Conservation (phyloP, 2,113 vertebrate genomes). For the Gallinago undulata region DNA sequence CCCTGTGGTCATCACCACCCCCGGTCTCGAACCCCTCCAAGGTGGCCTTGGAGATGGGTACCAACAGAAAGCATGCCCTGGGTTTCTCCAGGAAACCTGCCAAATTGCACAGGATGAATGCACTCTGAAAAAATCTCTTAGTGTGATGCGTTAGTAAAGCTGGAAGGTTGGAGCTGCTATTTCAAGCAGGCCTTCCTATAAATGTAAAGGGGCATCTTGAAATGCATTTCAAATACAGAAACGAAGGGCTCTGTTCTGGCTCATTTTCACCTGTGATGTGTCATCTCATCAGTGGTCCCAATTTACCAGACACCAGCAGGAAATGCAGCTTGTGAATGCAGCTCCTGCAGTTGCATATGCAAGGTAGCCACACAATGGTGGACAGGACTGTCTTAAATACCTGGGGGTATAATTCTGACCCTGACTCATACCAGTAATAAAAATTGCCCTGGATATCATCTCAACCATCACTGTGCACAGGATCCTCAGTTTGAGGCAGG, state of each 20-base stretch:
- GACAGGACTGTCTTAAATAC: background rate
- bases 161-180: background rate
- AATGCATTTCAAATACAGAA: background rate
- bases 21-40: fast-evolving
- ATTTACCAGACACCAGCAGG: background rate
- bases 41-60: background rate
- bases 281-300: background rate
- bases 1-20: fast-evolving
- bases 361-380: background rate
- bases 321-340: background rate
- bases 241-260: background rate
- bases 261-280: background rate
- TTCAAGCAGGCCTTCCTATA: background rate
- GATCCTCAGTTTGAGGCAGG: background rate
- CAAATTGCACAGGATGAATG: background rate
- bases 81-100: background rate
- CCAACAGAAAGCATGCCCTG: background rate
- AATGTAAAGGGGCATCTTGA: background rate
- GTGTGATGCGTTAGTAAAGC: fast-evolving
- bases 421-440: background rate
- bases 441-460: background rate
- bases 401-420: background rate
- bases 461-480: background rate
- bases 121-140: background rate
- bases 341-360: background rate